Conservation (phyloP, 2,888 invertebrate genomes). For the Cantharis rustica region DNA sequence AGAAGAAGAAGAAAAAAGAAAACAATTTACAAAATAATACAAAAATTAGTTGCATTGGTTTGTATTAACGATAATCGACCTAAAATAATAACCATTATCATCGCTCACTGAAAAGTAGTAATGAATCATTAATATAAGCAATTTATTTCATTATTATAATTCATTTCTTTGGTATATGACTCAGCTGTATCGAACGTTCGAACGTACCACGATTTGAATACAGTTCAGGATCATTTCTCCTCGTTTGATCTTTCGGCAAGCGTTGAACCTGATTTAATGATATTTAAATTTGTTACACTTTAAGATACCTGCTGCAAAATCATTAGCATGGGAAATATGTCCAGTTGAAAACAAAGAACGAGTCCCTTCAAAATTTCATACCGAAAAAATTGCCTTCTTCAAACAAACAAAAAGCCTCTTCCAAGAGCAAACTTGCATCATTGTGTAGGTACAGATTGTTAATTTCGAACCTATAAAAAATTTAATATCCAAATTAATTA, state of each 20-base stretch:
- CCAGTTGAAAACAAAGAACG: slow-evolving; percentile 39
- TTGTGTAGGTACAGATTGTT: background rate
- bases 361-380: background rate
- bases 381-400: background rate
- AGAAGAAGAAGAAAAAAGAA: background rate
- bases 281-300: slow-evolving; percentile 38
- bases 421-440: background rate
- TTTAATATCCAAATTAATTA: background rate
- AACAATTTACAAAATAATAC: background rate
- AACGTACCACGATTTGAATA: slow-evolving; percentile 22
- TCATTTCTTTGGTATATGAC: slow-evolving; percentile 52
- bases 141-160: slow-evolving; percentile 58
- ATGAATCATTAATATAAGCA: slow-evolving; percentile 56
- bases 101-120: slow-evolving; percentile 56
- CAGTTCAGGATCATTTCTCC: slow-evolving; percentile 12
- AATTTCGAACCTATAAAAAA: background rate
- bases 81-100: slow-evolving; percentile 53
- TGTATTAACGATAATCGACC: slow-evolving; percentile 43
- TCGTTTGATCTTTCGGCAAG: slow-evolving; percentile 20
- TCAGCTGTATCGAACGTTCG: slow-evolving; percentile 42
- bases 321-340: slow-evolving; percentile 52
- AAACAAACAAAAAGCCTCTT: background rate
- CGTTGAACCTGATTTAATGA: slow-evolving; percentile 21
- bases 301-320: slow-evolving; percentile 47
- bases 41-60: background rate